Evolutionary conservation across 2,113 vertebrate genomes (phyloP).

Genomic region (Motacilla tschutschensis): DNA sequence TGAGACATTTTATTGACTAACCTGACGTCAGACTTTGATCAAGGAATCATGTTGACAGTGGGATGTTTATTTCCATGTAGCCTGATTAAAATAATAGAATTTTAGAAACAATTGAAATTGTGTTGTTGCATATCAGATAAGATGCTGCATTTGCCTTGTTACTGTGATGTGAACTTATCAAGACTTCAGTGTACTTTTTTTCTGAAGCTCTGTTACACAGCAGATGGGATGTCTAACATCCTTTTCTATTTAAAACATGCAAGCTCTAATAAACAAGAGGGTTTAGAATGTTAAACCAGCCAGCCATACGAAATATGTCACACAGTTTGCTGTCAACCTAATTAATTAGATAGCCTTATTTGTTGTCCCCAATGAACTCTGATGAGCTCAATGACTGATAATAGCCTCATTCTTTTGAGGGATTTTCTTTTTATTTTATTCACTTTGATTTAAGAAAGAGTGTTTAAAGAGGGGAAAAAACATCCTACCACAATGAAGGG

Average conservation of each 20-base stretch:
- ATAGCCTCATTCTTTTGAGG: constrained; percentile 65
- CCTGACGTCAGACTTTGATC: background rate
- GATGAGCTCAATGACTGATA: constrained; percentile 70
- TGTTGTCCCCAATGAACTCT: constrained; percentile 72
- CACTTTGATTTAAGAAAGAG: constrained; percentile 12
- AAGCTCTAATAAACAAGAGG: constrained; percentile 77
- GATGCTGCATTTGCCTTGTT: constrained; percentile 52
- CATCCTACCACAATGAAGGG: background rate
- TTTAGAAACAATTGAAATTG: constrained; percentile 28
- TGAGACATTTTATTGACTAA: background rate
- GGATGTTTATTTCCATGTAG: background rate
- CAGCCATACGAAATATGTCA: constrained; percentile 79
- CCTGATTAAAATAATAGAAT: constrained; percentile 37
- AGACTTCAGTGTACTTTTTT: constrained; percentile 36
- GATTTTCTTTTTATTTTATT: constrained; percentile 54
- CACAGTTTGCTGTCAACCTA: constrained; percentile 76
- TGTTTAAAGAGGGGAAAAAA: background rate
- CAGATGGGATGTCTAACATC: constrained; percentile 78
- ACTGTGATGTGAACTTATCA: constrained; percentile 62
- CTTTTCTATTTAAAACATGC: constrained; percentile 75
- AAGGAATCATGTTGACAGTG: background rate
- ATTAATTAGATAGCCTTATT: constrained; percentile 84
- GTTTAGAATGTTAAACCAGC: constrained; percentile 76
- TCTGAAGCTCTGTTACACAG: constrained; percentile 60
- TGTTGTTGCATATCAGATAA: constrained; percentile 34